These are phyloP conservation scores for Anodontia alba DNA, from an alignment of 2,888 invertebrate species.

Conservation along the genomic window DNA sequence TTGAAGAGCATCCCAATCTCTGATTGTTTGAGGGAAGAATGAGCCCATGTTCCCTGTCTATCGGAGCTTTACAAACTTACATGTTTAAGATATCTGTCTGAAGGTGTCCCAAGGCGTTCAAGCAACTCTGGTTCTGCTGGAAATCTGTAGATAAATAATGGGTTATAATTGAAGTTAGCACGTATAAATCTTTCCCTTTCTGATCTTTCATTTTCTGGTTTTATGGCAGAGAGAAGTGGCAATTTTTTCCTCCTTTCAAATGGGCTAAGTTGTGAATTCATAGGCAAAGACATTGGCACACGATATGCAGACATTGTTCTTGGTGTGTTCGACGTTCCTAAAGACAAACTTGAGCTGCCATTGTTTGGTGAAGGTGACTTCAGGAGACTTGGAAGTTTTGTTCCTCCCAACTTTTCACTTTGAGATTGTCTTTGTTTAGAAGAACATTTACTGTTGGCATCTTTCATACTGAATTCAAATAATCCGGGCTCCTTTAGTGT, in stretches of 20 bases:
- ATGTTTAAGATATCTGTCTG: constrained; percentile 73
- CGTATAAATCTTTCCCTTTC: constrained; percentile 80
- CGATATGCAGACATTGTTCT: constrained; percentile 47
- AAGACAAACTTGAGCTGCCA: constrained; percentile 20
- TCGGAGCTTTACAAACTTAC: too few species aligned
- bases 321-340: constrained; percentile 35
- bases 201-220: constrained; percentile 79
- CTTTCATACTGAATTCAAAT: constrained; percentile 13
- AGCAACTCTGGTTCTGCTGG: constrained; percentile 72
- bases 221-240: constrained; percentile 76
- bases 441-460: not conserved
- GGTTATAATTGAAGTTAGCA: constrained; percentile 79
- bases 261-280: constrained; percentile 58
- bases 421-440: constrained; percentile 3
- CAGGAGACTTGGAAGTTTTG: constrained; percentile 52
- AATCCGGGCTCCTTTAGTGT: not conserved
- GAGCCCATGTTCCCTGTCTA: too few species aligned
- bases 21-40: too few species aligned
- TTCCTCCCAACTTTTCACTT: constrained; percentile 10
- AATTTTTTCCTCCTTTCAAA: constrained; percentile 71
- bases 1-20: too few species aligned
- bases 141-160: constrained; percentile 77
- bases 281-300: constrained; percentile 49
- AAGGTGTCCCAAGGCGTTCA: constrained; percentile 71
- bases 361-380: constrained; percentile 44